Percentiles rank a stretch among this genome's conserved stretches.
Evolutionary conservation across 1,140 invertebrate species (phyloP).

Genomic region (Papilio polyxenes): DNA sequence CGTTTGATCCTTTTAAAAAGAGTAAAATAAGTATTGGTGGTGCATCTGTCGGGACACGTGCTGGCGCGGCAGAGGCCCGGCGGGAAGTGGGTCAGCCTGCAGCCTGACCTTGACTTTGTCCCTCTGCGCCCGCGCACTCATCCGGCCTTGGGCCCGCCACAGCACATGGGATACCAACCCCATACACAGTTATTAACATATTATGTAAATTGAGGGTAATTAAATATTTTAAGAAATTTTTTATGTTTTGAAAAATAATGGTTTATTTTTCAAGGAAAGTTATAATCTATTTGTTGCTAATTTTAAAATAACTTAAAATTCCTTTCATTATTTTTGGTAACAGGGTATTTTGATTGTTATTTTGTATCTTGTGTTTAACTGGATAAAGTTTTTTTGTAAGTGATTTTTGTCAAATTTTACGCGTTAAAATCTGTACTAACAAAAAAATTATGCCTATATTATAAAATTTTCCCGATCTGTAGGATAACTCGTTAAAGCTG

Average conservation of each 20-base stretch:
- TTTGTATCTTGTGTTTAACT: background rate
- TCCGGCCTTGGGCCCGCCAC: conserved; percentile 56
- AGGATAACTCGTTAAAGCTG: background rate
- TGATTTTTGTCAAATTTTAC: no score
- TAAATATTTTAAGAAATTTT: background rate
- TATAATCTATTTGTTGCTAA: no score
- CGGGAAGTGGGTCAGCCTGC: conserved; percentile 58
- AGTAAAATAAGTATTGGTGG: conserved; percentile 46
- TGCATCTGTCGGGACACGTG: conserved; percentile 54
- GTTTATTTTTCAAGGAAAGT: no score
- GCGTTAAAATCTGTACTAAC: no score
- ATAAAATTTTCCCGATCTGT: background rate
- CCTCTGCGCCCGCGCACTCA: conserved; percentile 54
- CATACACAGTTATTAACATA: conserved; percentile 10
- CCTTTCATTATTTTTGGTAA: no score
- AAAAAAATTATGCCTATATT: background rate
- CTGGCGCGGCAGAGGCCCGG: conserved; percentile 52
- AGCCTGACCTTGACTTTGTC: conserved; percentile 61
- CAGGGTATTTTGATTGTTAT: no score
- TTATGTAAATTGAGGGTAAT: background rate
- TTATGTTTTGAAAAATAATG: no score
- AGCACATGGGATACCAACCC: background rate
- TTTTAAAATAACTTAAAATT: no score
- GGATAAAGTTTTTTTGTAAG: no score
- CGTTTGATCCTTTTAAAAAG: conserved; percentile 36